phyloP scores from a whole-genome alignment of 53 echinoderm and acorn worm species.

The Holothuria scabra region DNA sequence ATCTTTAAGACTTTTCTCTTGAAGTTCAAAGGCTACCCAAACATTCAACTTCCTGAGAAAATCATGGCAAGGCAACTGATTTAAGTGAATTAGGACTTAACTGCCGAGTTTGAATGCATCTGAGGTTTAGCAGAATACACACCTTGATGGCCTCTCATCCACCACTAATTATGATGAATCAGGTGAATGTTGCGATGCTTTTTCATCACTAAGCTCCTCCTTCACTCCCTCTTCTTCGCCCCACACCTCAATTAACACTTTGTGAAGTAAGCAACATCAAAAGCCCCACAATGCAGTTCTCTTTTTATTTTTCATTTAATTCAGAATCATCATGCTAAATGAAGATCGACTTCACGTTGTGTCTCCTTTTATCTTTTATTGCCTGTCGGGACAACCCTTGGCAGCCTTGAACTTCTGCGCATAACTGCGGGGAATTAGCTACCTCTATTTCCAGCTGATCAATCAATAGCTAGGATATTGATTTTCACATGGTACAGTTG shows the following conservation, averaged over 20 bases:
- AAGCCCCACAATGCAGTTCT: conserved; percentile 41
- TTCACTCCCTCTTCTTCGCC: neutral
- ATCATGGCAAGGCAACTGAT: too few species aligned
- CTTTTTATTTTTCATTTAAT: conserved; percentile 17
- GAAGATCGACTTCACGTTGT: conserved; percentile 37
- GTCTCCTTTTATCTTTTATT: conserved; percentile 39
- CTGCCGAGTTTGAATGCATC: too few species aligned
- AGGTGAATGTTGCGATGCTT: conserved; percentile 34
- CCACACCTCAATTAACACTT: conserved; percentile 49
- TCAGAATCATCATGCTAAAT: conserved; percentile 42
- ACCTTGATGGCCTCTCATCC: conserved; percentile 36
- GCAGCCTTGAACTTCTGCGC: conserved; percentile 48
- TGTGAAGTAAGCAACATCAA: conserved; percentile 37
- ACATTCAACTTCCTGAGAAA: too few species aligned
- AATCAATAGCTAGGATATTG: conserved; percentile 45
- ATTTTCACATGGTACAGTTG: conserved; percentile 49
- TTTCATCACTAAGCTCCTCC: neutral
- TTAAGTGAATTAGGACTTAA: too few species aligned
- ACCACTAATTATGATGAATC: conserved; percentile 48
- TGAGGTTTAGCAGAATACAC: too few species aligned
- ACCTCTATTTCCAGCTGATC: conserved; percentile 35
- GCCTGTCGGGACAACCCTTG: conserved; percentile 36
- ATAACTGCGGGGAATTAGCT: conserved; percentile 44
- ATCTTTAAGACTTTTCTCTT: too few species aligned
- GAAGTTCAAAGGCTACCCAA: too few species aligned